These are phyloP conservation scores for Tridacna crocea DNA, from an alignment of 2,888 invertebrate species.

Conservation along the genomic window DNA sequence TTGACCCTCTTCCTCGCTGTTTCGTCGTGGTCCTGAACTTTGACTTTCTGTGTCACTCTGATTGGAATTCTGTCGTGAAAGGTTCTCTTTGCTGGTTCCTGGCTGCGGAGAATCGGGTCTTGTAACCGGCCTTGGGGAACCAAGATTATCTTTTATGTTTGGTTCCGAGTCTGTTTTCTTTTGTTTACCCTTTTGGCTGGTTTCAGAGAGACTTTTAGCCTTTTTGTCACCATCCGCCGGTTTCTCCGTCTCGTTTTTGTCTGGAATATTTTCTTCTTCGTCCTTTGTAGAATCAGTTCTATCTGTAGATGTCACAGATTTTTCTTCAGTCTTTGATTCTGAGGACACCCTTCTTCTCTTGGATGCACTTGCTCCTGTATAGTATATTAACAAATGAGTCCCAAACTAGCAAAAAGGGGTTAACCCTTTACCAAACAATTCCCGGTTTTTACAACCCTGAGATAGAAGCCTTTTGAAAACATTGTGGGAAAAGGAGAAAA, in stretches of 20 bases:
- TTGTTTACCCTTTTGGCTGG: conserved; percentile 11
- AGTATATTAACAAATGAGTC: conserved; percentile 6
- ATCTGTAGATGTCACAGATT: conserved; percentile 20
- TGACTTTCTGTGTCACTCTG: conserved; percentile 37
- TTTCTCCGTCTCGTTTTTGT: conserved; percentile 9
- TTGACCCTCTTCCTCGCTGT: conserved; percentile 33
- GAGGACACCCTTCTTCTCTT: conserved; percentile 64
- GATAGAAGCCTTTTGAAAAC: too few relatives aligned
- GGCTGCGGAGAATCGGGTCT: conserved; percentile 60
- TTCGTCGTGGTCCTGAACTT: conserved; percentile 9
- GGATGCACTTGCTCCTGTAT: conserved; percentile 69
- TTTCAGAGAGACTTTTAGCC: conserved; percentile 26
- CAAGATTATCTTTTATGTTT: conserved; percentile 59
- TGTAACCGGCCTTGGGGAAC: conserved; percentile 57
- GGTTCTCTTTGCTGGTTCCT: conserved; percentile 50
- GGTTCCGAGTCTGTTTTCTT: conserved; percentile 50
- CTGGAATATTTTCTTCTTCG: neutral
- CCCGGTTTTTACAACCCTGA: too few relatives aligned
- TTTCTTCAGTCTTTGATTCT: conserved; percentile 31
- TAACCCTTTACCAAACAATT: too few relatives aligned
- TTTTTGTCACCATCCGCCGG: conserved; percentile 33
- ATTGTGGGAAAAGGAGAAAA: too few relatives aligned
- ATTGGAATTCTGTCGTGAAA: conserved; percentile 27
- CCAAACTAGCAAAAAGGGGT: neutral
- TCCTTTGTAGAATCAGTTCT: conserved; percentile 10